Percentiles rank a stretch among this genome's conserved stretches.
These are phyloP conservation scores for Digitonthophagus gazella DNA, from an alignment of 2,888 invertebrate species.

Conservation along the genomic window DNA sequence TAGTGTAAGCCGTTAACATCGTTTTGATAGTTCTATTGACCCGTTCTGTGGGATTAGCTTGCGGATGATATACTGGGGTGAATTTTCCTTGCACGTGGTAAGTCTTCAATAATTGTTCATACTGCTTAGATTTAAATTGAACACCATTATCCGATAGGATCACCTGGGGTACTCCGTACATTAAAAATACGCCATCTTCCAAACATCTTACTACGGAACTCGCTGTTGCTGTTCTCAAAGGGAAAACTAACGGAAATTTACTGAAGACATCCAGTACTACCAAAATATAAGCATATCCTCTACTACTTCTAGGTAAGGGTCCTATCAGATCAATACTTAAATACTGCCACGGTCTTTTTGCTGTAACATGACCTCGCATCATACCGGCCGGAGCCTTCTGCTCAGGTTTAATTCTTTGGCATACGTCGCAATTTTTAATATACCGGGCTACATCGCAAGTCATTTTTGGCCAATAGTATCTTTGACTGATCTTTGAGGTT, in stretches of 20 bases:
- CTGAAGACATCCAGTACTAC: constrained; percentile 32
- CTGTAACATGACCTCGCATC: constrained; percentile 35
- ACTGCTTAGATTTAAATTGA: constrained; percentile 32
- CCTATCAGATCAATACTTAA: constrained; percentile 31
- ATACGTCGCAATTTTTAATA: constrained; percentile 30
- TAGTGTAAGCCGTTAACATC: no score
- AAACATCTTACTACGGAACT: constrained; percentile 23
- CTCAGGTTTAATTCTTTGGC: constrained; percentile 31
- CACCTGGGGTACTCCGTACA: constrained; percentile 35
- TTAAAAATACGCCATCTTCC: constrained; percentile 33
- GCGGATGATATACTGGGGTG: constrained; percentile 36
- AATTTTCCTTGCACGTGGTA: constrained; percentile 29
- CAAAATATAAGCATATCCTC: constrained; percentile 24
- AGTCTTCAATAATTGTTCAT: constrained; percentile 12
- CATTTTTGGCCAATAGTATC: constrained; percentile 36
- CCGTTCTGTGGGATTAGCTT: no score
- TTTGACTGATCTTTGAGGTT: constrained; percentile 16
- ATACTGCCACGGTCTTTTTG: constrained; percentile 29
- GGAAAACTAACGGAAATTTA: constrained; percentile 33
- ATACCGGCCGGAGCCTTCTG: constrained; percentile 34
- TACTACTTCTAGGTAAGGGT: constrained; percentile 19
- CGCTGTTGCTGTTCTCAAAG: constrained; percentile 33
- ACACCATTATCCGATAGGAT: constrained; percentile 37
- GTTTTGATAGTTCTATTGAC: no score
- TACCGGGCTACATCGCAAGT: constrained; percentile 30